A percentile compares a stretch with the other conserved stretches of the same genome.
Conservation (phyloP, 64 coral and sea anemone genomes). For the Montipora capricornis region DNA sequence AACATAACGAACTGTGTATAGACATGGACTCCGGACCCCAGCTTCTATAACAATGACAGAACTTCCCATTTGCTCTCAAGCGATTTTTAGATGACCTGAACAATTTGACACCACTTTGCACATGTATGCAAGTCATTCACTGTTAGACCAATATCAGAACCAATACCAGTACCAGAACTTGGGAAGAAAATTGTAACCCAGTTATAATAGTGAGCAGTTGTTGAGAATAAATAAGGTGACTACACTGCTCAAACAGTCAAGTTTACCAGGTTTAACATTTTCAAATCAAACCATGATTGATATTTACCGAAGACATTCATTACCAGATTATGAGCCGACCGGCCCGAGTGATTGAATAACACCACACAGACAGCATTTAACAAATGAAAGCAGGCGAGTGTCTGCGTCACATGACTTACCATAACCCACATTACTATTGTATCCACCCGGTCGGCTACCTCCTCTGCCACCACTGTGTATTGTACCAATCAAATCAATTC, state of each 20-base stretch:
- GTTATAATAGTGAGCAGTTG: background rate
- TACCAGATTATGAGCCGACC: constrained; percentile 71
- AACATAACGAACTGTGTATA: constrained; percentile 10
- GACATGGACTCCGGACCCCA: constrained; percentile 47
- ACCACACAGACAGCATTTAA: constrained; percentile 57
- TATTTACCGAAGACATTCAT: constrained; percentile 58
- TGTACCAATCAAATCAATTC: constrained; percentile 79
- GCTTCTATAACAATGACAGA: background rate
- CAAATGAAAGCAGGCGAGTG: constrained; percentile 43
- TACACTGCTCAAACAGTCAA: background rate
- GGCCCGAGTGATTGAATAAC: constrained; percentile 67
- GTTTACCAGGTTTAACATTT: background rate
- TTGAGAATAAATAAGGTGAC: too few species aligned
- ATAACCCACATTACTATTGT: constrained; percentile 85
- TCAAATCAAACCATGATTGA: background rate
- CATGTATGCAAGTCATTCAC: background rate
- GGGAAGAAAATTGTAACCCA: constrained; percentile 1
- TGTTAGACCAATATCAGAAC: background rate
- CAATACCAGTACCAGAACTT: background rate
- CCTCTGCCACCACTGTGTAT: constrained; percentile 71
- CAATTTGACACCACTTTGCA: too few species aligned
- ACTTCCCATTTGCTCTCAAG: background rate
- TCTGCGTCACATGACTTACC: constrained; percentile 73
- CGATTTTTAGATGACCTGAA: too few species aligned
- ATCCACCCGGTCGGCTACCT: constrained; percentile 86